Conservation (phyloP, 2,888 invertebrate genomes). For the Dusona sp. region DNA sequence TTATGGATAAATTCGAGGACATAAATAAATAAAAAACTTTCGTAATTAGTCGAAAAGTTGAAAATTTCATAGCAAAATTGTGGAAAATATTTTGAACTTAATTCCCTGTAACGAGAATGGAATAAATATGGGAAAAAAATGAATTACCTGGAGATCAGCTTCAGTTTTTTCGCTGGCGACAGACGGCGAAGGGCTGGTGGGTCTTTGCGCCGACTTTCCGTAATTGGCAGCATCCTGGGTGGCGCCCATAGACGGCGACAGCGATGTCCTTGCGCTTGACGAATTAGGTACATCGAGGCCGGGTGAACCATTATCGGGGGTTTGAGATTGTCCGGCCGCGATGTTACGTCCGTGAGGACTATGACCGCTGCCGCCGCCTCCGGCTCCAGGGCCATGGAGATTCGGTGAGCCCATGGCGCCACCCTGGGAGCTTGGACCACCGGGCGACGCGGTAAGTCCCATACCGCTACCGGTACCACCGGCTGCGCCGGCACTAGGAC, state of each 20-base stretch:
- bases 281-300: constrained; percentile 81
- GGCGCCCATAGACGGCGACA: constrained; percentile 86
- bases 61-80: neutral
- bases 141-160: constrained; percentile 90
- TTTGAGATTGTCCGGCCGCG: constrained; percentile 83
- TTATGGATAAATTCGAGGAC: neutral
- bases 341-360: constrained; percentile 77
- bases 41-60: neutral
- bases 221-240: constrained; percentile 82
- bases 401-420: constrained; percentile 78
- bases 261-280: constrained; percentile 80
- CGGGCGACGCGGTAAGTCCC: constrained; percentile 82
- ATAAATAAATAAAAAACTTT: neutral
- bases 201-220: constrained; percentile 90
- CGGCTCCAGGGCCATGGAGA: constrained; percentile 68
- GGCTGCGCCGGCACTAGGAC: constrained; percentile 75
- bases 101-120: no score
- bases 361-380: constrained; percentile 70
- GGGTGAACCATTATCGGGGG: constrained; percentile 61
- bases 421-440: constrained; percentile 75
- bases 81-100: neutral
- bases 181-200: constrained; percentile 96
- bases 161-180: constrained; percentile 96
- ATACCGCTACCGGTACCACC: constrained; percentile 78
- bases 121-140: neutral